Evolutionary conservation across 2,888 invertebrate genomes (phyloP).

Genomic region (Capitulum mitella): DNA sequence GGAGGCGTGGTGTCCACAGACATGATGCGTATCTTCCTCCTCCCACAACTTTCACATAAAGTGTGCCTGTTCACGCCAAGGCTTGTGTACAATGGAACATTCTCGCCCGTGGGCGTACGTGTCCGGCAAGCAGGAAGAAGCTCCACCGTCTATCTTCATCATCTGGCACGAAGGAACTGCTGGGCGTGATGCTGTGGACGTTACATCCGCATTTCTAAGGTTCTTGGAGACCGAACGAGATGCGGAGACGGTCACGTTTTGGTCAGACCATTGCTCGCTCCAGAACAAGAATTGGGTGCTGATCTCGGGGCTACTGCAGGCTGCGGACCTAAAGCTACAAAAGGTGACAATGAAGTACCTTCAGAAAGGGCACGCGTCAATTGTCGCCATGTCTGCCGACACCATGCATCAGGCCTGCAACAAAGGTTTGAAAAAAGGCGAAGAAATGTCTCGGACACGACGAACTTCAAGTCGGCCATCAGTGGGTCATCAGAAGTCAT

Average conservation of each 20-base stretch:
- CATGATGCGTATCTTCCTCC: neutral
- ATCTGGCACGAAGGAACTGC: neutral
- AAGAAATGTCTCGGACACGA: neutral
- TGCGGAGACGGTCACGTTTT: neutral
- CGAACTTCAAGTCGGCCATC: neutral
- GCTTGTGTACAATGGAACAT: neutral
- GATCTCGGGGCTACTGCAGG: neutral
- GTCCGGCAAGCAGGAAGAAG: neutral
- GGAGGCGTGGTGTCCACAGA: neutral
- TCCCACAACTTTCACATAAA: neutral
- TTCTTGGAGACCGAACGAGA: neutral
- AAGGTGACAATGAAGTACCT: neutral
- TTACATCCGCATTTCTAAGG: neutral
- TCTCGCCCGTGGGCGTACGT: neutral
- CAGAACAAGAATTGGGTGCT: neutral
- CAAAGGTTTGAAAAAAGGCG: neutral
- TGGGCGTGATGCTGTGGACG: neutral
- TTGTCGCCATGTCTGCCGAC: neutral
- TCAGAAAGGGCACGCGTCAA: too few species aligned
- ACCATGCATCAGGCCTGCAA: neutral
- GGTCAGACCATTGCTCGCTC: constrained; percentile 21
- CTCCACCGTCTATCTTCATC: neutral
- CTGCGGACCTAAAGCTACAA: neutral
- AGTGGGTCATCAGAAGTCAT: neutral
- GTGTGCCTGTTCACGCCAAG: neutral